Conservation (phyloP, 2,113 vertebrate species). For the Leucosticte australis region DNA sequence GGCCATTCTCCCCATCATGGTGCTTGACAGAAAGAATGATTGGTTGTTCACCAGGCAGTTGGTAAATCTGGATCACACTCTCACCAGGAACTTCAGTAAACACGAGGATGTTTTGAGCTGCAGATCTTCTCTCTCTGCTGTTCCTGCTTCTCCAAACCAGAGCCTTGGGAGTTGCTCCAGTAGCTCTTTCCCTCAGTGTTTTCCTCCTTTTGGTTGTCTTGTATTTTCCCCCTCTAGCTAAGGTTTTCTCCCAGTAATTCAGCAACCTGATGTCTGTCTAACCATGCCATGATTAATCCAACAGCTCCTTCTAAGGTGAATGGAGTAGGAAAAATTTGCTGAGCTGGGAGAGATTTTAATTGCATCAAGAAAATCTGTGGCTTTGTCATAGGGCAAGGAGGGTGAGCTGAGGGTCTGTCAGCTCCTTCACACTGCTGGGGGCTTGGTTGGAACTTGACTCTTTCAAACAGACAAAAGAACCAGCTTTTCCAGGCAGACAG, state of each 20-base stretch:
- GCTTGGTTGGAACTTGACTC: background rate
- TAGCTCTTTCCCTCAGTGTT: background rate
- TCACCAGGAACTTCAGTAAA: background rate
- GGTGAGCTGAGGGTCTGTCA: background rate
- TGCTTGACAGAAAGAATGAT: slow-evolving; percentile 31
- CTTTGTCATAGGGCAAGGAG: background rate
- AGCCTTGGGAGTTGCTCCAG: background rate
- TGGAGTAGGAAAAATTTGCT: background rate
- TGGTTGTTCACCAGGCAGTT: background rate
- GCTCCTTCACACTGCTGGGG: background rate
- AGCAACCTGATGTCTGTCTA: background rate
- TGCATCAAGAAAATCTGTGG: background rate
- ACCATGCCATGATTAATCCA: background rate
- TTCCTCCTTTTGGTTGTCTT: background rate
- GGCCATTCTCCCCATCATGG: slow-evolving; percentile 29
- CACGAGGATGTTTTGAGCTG: slow-evolving; percentile 34
- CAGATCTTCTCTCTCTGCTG: background rate
- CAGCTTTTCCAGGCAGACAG: background rate
- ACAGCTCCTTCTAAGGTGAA: background rate
- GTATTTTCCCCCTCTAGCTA: background rate
- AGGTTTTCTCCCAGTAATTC: slow-evolving; percentile 3
- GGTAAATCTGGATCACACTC: background rate
- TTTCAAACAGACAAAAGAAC: background rate
- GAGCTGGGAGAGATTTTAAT: background rate
- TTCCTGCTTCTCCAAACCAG: slow-evolving; percentile 27